phyloP scores from a whole-genome alignment of 2,797 vertebrate species.

The Phoebastria nigripes region DNA sequence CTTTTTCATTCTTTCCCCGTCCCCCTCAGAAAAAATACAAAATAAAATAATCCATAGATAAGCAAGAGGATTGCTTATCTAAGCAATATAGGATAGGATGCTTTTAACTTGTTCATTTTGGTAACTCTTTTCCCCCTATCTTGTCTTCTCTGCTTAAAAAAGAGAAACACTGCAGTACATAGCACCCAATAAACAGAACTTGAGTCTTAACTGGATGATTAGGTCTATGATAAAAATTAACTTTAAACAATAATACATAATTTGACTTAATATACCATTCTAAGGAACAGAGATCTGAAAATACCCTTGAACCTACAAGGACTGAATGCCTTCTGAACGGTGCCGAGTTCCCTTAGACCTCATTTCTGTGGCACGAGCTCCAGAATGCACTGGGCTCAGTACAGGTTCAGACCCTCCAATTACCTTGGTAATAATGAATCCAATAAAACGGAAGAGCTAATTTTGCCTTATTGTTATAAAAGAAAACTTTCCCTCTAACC shows the following conservation, averaged over 20 bases:
- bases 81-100: neutral
- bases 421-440: neutral
- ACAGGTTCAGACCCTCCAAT: neutral
- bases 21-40: neutral
- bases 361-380: neutral
- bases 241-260: neutral
- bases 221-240: neutral
- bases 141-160: neutral
- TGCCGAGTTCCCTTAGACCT: neutral
- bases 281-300: neutral
- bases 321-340: rapidly evolving
- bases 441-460: neutral
- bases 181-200: neutral
- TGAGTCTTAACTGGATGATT: neutral
- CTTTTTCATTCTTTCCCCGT: neutral
- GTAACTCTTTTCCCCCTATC: neutral
- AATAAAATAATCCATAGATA: neutral
- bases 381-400: neutral
- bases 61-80: neutral
- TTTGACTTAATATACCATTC: neutral
- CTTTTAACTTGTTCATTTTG: neutral
- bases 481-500: neutral
- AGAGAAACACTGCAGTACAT: neutral
- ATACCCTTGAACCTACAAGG: neutral
- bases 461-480: neutral